Evolutionary conservation across 2,113 vertebrate species (phyloP), one percentile per base, ranked within the genome.

Genomic region (Gnathonemus echidnorhynchus): DNA sequence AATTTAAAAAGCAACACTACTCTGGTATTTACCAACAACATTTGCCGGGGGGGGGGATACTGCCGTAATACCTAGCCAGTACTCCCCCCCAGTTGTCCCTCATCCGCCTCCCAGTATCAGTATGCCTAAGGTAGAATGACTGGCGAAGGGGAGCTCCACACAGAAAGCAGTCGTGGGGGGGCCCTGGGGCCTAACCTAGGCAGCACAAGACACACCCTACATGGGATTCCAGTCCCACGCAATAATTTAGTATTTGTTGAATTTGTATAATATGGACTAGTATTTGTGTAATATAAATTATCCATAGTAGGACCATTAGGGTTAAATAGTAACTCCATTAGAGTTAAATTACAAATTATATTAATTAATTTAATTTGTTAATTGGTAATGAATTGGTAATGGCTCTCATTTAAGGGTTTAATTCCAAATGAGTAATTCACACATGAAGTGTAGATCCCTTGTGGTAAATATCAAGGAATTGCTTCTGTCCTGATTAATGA

Each of bases 371-470:
- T 48, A 10, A 49, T 35, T 92, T 90, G 92, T 94, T 92, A 93
- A 88, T 92, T 91, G 85, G 49, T 91, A 91, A 92, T 91, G 87
- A 89, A 91, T 93, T 94, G 92, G 90, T 90, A 90, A 92, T 89
- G 15, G 90, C 31, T 91, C 84, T 92, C 90, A 89, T 94, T 83
- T 93, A 90, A 91, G 1, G 27, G 91, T 93, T 93, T 66, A 92
- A 92, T 92, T 89, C 91, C 91, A 93, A 92, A 94, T 92, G 89
- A 94, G 92, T 92, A 93, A 94, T 94, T 94, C 92, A 87, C 92
- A 91, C 84, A 89, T 87, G 92, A 92, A 92, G 93, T 94, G 92
- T 92, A 94, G 92, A 93, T 94, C 93, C 91, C 91, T 88, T 56
- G 92, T 90, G 92, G 92, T 95, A 89, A 92, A 92, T 93, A 91